Evolutionary conservation across 2,113 vertebrate genomes (phyloP).

Genomic region (Peromyscus leucopus): DNA sequence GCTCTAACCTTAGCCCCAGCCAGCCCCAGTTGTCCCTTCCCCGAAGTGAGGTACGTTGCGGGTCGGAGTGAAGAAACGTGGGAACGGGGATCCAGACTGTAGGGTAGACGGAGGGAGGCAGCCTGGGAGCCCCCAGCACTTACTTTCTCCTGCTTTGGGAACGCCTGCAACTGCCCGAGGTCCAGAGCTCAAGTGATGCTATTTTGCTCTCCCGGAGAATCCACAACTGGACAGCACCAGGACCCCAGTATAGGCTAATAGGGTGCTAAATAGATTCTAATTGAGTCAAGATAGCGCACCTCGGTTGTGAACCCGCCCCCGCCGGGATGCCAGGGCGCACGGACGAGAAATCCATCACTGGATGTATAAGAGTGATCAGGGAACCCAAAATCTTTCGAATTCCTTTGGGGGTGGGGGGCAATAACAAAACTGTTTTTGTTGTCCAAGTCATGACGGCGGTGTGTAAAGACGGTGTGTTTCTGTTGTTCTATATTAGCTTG

Average conservation of each 20-base stretch:
- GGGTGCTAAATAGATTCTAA: not conserved
- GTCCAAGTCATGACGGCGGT: not conserved
- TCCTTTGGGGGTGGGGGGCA: not conserved
- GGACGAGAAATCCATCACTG: conserved; percentile 39
- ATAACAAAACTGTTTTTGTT: not conserved
- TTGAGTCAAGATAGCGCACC: conserved; percentile 27
- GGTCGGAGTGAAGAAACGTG: not conserved
- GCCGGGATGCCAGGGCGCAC: not conserved
- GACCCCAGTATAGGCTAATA: not conserved
- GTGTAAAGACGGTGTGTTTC: not conserved
- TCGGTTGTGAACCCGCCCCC: not conserved
- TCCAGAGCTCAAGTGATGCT: not conserved
- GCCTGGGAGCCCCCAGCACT: accelerated
- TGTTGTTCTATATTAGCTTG: not conserved
- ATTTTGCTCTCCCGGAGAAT: accelerated
- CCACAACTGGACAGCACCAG: accelerated
- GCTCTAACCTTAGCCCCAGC: not conserved
- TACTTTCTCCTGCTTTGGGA: not conserved
- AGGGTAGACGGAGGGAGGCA: not conserved
- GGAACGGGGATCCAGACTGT: not conserved
- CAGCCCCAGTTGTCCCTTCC: not conserved
- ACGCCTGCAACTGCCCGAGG: accelerated
- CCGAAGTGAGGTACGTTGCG: not conserved
- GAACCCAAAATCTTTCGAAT: not conserved
- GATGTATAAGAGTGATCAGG: not conserved